Evolutionary conservation across 2,888 invertebrate genomes (phyloP), one percentile per base, ranked within the genome.

Genomic region (Disparrhopalites patrizii): DNA sequence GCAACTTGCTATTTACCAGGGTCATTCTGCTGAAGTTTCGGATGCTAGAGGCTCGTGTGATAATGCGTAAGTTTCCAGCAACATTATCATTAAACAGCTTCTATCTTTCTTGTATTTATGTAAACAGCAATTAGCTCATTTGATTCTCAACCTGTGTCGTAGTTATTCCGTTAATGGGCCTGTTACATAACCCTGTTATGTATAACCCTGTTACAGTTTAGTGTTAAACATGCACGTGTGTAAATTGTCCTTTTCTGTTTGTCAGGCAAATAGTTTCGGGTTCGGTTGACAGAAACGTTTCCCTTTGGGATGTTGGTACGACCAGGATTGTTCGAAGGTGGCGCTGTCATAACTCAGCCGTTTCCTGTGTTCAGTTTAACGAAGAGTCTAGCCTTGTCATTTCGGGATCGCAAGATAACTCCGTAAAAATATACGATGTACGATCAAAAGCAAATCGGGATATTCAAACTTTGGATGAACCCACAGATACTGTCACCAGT

Each of bases 241-340:
- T n/a, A n/a, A n/a, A n/a, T n/a, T n/a, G n/a, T n/a, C n/a, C 13
- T 36, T 36, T 7, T 10, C 47, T 47, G 23, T 23, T 18, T 55
- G 40, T 15, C 33, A 68, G 68, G 7, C 73, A 72, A 62, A 89
- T 99, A 63, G 85, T 90, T 33, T 94, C 96, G 0, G 87, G 92
- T 65, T 93, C 96, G 58, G 82, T 88, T 67, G 99, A 99, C 80
- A 95, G 95, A 81, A 90, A 91, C 18, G 89, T 97, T 1, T 93
- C 96, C 65, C 79, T 94, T 31, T 97, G 96, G 93, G 98, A 99
- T 79, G 99, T 99, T 0, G 86, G 91, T 0, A 91, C 93, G 2
- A 97, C 93, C 0, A 87, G 91, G 74, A 87, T 93, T 0, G 76
- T 93, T 36, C 82, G 94, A 56, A 84, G 96, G 56, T 86, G 91